Evolutionary conservation across 64 coral and sea anemone genomes (phyloP), one percentile per base, ranked within the genome.

Genomic region (Orbicella faveolata): DNA sequence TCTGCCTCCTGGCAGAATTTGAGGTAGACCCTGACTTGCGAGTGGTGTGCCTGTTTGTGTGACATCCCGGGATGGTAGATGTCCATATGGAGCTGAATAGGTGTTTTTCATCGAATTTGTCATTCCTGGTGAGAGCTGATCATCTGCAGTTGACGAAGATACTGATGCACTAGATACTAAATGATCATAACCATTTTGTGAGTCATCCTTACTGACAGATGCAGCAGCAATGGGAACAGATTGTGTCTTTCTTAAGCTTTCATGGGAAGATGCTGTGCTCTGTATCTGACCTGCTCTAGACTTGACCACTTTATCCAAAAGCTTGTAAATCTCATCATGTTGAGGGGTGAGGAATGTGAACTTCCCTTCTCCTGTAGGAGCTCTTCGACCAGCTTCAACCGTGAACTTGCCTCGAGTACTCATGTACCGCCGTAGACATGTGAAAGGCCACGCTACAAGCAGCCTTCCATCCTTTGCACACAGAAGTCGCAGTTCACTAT

Each of bases 351-450:
- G 64, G 83, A 99, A 99, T 59, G 90, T 87, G 89, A 99, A 99
- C 30, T 90, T 83, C 1, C 97, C 97, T 83, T 96, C 88, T 10
- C 97, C 97, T 36, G 97, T 99, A 1, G 97, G 94, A 15, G 97
- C 97, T 80, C 94, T 79, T 1, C 97, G 93, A 13, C 97, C 97
- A 86, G 97, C 97, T 63, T 99, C 97, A 52, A 99, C 87, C 18
- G 84, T 90, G 64, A 99, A 99, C 78, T 96, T 91, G 6, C 94
- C 94, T 41, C 92, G 68, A 53, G 88, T 87, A 82, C 94, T 96
- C 94, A 96, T 99, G 77, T 99, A 99, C 52, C 97, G 66, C 16
- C 97, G 78, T 13, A 99, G 79, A 79, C 97, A 99, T 84, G 90
- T 96, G 61, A 99, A 95, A 0, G 97, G 97, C 97, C 97, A 99